These are phyloP conservation scores for Sinocyclocheilus anophthalmus DNA, from an alignment of 2,113 vertebrate genomes.

Conservation along the genomic window DNA sequence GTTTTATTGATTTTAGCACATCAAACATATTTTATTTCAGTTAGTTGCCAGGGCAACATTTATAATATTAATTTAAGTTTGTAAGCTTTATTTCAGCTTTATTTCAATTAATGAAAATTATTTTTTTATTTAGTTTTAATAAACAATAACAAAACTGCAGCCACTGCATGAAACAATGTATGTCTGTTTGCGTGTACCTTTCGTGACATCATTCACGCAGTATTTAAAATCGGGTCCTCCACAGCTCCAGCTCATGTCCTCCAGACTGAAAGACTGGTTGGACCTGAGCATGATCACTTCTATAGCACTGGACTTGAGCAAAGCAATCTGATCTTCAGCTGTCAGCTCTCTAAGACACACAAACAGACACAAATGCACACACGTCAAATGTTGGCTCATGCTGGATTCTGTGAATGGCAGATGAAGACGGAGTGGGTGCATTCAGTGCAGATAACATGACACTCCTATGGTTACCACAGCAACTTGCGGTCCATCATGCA, in stretches of 20 bases:
- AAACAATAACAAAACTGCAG: background rate
- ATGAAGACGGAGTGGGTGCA: conserved; percentile 13
- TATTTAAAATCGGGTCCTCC: conserved; percentile 91
- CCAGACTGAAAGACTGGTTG: conserved; percentile 92
- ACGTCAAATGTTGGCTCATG: conserved; percentile 7
- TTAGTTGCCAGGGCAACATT: too few relatives aligned
- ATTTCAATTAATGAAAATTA: background rate
- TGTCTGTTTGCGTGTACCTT: conserved; percentile 75
- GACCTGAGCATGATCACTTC: conserved; percentile 99
- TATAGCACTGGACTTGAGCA: conserved; percentile 95
- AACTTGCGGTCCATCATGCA: conserved; percentile 30
- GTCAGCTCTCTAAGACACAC: conserved; percentile 76
- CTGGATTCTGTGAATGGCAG: conserved; percentile 34
- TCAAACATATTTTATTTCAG: too few relatives aligned
- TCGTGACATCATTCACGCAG: conserved; percentile 85
- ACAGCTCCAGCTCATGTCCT: conserved; percentile 96
- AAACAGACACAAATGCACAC: conserved; percentile 30
- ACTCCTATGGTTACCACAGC: conserved; percentile 44
- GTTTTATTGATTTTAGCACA: too few relatives aligned
- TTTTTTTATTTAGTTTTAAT: background rate
- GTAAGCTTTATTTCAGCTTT: background rate
- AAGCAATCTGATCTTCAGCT: conserved; percentile 94
- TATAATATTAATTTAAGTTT: too few relatives aligned
- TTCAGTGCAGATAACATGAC: conserved; percentile 31
- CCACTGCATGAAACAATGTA: background rate